These are phyloP conservation scores for Forbesichthys agassizii DNA, from an alignment of 2,113 vertebrate genomes.

Conservation along the genomic window DNA sequence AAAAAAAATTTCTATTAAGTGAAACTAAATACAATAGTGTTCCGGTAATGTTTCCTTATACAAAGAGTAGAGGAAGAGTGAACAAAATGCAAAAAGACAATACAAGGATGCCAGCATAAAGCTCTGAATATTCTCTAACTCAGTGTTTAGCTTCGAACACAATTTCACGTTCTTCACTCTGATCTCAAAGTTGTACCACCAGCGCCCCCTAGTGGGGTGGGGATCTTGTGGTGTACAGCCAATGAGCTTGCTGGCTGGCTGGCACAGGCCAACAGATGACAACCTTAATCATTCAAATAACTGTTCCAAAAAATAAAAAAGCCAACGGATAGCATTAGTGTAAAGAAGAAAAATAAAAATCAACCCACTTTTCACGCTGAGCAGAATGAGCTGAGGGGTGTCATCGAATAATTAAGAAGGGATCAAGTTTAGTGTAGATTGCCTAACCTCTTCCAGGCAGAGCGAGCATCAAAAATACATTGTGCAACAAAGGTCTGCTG, in stretches of 20 bases:
- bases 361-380: constrained; percentile 15
- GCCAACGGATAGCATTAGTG: not conserved
- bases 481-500: constrained; percentile 32
- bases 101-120: constrained; percentile 23
- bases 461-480: constrained; percentile 10
- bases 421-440: constrained; percentile 10
- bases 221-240: not conserved
- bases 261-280: not conserved
- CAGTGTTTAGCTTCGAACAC: constrained; percentile 30
- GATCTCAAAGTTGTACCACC: constrained; percentile 1
- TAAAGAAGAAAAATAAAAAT: constrained; percentile 34
- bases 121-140: constrained; percentile 48
- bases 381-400: not conserved
- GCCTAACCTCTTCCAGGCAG: constrained; percentile 26
- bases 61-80: constrained; percentile 13
- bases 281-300: constrained; percentile 17
- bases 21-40: constrained; percentile 70
- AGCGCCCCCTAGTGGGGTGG: constrained; percentile 15
- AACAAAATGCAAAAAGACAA: not conserved
- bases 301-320: constrained; percentile 47
- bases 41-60: constrained; percentile 56
- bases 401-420: constrained; percentile 5
- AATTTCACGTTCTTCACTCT: constrained; percentile 19
- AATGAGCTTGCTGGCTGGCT: not conserved
- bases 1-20: constrained; percentile 54